A percentile compares a stretch with the other conserved stretches of the same genome.
Conservation (phyloP, 2,113 vertebrate genomes). For the Seriola rivoliana region DNA sequence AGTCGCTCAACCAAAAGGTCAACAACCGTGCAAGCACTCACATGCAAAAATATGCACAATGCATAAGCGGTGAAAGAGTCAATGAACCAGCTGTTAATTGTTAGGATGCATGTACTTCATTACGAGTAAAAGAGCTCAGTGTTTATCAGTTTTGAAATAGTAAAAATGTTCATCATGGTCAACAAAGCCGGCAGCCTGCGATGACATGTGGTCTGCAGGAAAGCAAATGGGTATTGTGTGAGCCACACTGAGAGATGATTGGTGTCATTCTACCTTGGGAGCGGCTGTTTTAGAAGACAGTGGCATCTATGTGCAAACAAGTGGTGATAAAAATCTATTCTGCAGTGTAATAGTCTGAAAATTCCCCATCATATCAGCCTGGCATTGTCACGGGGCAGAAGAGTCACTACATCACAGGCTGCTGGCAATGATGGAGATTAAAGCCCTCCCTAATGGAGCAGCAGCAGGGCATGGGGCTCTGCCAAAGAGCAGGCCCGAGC, state of each 20-base stretch:
- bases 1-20: slow-evolving; percentile 43
- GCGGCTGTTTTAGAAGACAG: slow-evolving; percentile 57
- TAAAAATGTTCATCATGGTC: slow-evolving; percentile 5
- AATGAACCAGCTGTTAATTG: slow-evolving; percentile 8
- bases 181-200: not conserved
- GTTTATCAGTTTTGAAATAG: not conserved
- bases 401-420: slow-evolving; percentile 65
- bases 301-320: slow-evolving; percentile 62
- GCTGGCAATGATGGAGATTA: slow-evolving; percentile 64
- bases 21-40: slow-evolving; percentile 32
- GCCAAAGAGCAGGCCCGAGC: slow-evolving; percentile 51
- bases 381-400: slow-evolving; percentile 47
- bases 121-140: not conserved
- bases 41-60: slow-evolving; percentile 9
- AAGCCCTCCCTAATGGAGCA: slow-evolving; percentile 57
- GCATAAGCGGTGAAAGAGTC: slow-evolving; percentile 1
- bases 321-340: slow-evolving; percentile 69
- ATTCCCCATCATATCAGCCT: slow-evolving; percentile 39
- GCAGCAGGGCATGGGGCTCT: slow-evolving; percentile 41
- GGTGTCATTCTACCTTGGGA: slow-evolving; percentile 45
- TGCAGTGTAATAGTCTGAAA: slow-evolving; percentile 52
- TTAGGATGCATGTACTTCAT: not conserved
- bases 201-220: not conserved
- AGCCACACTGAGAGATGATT: slow-evolving; percentile 6
- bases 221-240: not conserved